Base-by-base conservation (phyloP, 2,888 invertebrate genomes). In the Hymenopus coronatus region DNA sequence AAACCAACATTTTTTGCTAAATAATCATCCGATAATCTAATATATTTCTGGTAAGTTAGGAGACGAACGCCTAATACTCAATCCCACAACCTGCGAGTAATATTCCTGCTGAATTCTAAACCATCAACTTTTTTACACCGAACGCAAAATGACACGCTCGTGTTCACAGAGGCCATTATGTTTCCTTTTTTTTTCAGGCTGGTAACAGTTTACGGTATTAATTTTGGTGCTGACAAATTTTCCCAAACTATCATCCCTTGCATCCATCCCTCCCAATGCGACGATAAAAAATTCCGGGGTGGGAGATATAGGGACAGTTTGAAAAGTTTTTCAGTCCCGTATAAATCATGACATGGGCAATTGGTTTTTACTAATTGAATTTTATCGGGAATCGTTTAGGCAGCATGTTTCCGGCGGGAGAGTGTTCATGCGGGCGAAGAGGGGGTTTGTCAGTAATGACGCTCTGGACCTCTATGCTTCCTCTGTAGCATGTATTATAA, bases 341-440 rank as follows among this genome's bases (percentile, higher is more conserved):
- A 90, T 88, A 90, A 90, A 90, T 90, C 89, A 90, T 90, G 89
- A 89, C 70, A 88, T 88, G 54, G 85, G 82, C 88, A 88, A 87
- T 89, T 89, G 90, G 88, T 89, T 90, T 70, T 88, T 87, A 87
- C 90, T 90, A 90, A 90, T 90, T 90, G 90, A 89, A 90, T 90
- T 90, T 90, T 90, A 90, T 90, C 90, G 90, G 88, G 88, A 90
- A 90, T 88, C 90, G 90, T 90, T 90, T 90, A 90, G 89, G 54
- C 54, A 25, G 54, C 54, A 70, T 70, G 54, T 70, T 70, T 70
- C 54, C 54, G 54, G 15, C 20, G 54, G 54, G 54, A 70, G 54
- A 20, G 54, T 70, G 25, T 25, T 25, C 54, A 30, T 30, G 33
- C 30, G 84, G 84, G 84, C 28, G 30, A 28, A 70, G 30, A 81